Base-by-base conservation (phyloP, 2,888 invertebrate genomes). In the Blastobasis lacticolella region DNA sequence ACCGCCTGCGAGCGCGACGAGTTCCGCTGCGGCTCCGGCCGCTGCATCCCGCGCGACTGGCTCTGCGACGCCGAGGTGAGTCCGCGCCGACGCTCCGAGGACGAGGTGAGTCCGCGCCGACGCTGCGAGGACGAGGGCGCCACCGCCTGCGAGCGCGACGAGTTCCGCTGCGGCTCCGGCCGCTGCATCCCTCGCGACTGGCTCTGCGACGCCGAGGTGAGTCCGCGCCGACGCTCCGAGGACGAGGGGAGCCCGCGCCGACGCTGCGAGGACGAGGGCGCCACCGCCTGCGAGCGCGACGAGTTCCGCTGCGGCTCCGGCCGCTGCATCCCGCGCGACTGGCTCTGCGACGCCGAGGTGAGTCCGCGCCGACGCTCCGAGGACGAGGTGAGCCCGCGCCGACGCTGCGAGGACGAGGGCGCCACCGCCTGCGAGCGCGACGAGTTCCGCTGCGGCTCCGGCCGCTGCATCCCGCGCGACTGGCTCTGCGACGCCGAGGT, bases 11-110 rank as follows among this genome's bases (percentile, higher is more conserved):
- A 90, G 66, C 66, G 66, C 48, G 61, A 61, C 49, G 66, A 75
- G 62, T 79, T 79, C 73, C 88, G 90, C 61, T 94, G 94, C 75
- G 76, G 78, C 55, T 92, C 92, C 4, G 94, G 95, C 0, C 91
- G 94, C 54, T 96, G 95, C 75, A 93, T 96, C 62, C 93, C 93
- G 42, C 80, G 88, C 65, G 88, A 92, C 36, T 95, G 95, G 95
- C 89, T 91, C 49, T 95, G 95, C 81, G 95, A 95, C 78, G 94
- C 69, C 47, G 80, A 80, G 71, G 62, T 63, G 6, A 40, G 41
- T 40, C 7, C 23, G 3, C 3, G 23, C 3, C 3, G 23, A 23
- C 2, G 23, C 23, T 23, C 2, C 23, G 23, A 23, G 23, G 23
- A 2, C 23, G 23, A 2, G n/a, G n/a, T n/a, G n/a, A n/a, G n/a